Evolutionary conservation across 2,888 invertebrate species (phyloP).

Genomic region (Drosophila ochracea): DNA sequence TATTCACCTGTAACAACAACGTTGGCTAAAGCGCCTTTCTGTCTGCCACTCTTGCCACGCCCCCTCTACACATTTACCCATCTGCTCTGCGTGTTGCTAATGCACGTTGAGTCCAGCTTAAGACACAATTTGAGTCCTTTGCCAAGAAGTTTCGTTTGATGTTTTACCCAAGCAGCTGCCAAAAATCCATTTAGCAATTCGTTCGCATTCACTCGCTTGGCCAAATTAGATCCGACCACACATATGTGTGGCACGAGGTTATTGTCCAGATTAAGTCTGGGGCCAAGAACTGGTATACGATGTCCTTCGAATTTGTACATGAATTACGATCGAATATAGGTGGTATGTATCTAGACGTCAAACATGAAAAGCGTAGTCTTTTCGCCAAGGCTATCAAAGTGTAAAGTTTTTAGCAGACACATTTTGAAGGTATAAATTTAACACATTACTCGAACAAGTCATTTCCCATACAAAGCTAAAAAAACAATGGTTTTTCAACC

Average conservation of each 20-base stretch:
- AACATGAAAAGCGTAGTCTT: background rate
- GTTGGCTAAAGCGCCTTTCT: constrained; percentile 58
- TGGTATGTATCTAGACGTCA: background rate
- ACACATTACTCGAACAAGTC: background rate
- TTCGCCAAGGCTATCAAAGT: too few species aligned
- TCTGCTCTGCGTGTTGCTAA: constrained; percentile 63
- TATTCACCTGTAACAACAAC: constrained; percentile 58
- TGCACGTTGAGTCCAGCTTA: constrained; percentile 78
- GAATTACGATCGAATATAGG: background rate
- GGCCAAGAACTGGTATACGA: background rate
- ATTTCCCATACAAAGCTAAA: background rate
- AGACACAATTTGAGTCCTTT: constrained; percentile 72
- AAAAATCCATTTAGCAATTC: constrained; percentile 69
- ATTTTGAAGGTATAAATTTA: background rate
- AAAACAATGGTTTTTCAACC: background rate
- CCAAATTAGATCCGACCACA: constrained; percentile 24
- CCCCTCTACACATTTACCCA: background rate
- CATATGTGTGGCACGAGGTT: background rate
- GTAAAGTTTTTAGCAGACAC: background rate
- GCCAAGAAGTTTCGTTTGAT: constrained; percentile 66
- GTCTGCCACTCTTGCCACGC: constrained; percentile 20
- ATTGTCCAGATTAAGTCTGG: background rate
- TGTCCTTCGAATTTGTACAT: background rate
- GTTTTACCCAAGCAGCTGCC: constrained; percentile 42
- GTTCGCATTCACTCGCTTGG: constrained; percentile 46